A percentile compares a stretch with the other conserved stretches of the same genome.
These are phyloP conservation scores for Toxotes jaculatrix DNA, from an alignment of 2,113 vertebrate genomes.

Conservation along the genomic window DNA sequence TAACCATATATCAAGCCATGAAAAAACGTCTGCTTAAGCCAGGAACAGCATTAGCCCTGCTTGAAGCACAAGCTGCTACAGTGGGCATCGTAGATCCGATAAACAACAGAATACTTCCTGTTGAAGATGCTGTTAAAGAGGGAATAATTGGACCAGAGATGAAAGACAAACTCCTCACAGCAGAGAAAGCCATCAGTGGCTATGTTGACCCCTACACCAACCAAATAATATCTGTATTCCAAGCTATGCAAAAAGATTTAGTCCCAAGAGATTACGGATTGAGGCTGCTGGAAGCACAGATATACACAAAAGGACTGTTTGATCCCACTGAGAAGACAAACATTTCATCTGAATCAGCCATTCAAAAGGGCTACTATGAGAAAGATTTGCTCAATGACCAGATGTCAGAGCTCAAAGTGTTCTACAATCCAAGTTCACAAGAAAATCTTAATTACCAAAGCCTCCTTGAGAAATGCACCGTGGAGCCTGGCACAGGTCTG, in stretches of 20 bases:
- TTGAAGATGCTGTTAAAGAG: slow-evolving; percentile 90
- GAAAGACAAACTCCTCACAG: slow-evolving; percentile 91
- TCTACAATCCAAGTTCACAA: slow-evolving; percentile 92
- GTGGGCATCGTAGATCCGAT: slow-evolving; percentile 91
- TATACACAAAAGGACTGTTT: slow-evolving; percentile 88
- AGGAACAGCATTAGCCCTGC: slow-evolving; percentile 90
- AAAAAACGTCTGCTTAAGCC: slow-evolving; percentile 92
- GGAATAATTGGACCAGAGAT: slow-evolving; percentile 91
- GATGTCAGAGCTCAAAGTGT: slow-evolving; percentile 89
- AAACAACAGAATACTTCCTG: slow-evolving; percentile 87
- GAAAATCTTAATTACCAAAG: slow-evolving; percentile 90
- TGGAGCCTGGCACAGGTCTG: slow-evolving; percentile 87
- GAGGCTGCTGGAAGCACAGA: slow-evolving; percentile 92
- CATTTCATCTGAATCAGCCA: slow-evolving; percentile 88
- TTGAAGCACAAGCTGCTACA: slow-evolving; percentile 94
- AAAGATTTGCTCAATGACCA: slow-evolving; percentile 89
- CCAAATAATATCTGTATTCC: slow-evolving; percentile 92
- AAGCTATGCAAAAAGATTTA: slow-evolving; percentile 95
- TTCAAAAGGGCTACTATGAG: slow-evolving; percentile 90
- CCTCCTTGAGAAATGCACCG: slow-evolving; percentile 88
- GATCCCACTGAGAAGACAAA: slow-evolving; percentile 89
- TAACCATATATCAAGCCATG: slow-evolving; percentile 94
- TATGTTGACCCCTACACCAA: slow-evolving; percentile 91
- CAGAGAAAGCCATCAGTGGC: slow-evolving; percentile 89
- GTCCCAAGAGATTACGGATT: slow-evolving; percentile 91